These are phyloP conservation scores for Stylophora pistillata DNA, from an alignment of 64 coral and sea anemone genomes.

Conservation along the genomic window DNA sequence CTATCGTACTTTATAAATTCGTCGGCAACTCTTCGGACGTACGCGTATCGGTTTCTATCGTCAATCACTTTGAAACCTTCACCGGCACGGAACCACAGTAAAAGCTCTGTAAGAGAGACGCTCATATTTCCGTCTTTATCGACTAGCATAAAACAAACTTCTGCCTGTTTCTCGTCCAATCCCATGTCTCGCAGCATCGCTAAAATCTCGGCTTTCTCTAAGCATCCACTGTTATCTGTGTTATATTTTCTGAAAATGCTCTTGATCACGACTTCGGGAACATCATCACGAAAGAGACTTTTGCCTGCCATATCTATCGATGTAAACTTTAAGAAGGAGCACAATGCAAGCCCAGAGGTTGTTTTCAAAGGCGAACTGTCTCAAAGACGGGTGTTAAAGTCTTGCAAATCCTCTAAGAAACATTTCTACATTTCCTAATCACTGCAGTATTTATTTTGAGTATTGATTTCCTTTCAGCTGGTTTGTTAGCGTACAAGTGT, in stretches of 20 bases:
- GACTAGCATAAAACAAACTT: conserved; percentile 22
- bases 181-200: conserved; percentile 17
- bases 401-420: neutral
- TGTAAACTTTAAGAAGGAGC: neutral
- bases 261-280: conserved; percentile 14
- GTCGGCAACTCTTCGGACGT: conserved; percentile 15
- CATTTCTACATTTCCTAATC: neutral
- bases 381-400: neutral
- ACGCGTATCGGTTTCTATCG: conserved; percentile 24
- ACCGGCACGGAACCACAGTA: neutral
- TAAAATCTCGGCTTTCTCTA: conserved; percentile 9
- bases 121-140: conserved; percentile 19
- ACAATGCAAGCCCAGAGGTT: neutral
- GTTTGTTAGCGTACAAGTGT: conserved; percentile 1
- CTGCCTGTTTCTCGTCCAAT: conserved; percentile 15
- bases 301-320: neutral
- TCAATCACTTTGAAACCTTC: neutral
- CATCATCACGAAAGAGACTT: conserved; percentile 12
- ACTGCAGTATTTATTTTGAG: neutral
- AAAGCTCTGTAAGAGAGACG: neutral
- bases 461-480: neutral
- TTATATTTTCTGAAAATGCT: conserved; percentile 27
- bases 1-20: neutral
- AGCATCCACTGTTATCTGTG: neutral
- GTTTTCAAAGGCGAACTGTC: neutral